phyloP scores from a whole-genome alignment of 2,888 invertebrate species.

The Ormyrus labotus region DNA sequence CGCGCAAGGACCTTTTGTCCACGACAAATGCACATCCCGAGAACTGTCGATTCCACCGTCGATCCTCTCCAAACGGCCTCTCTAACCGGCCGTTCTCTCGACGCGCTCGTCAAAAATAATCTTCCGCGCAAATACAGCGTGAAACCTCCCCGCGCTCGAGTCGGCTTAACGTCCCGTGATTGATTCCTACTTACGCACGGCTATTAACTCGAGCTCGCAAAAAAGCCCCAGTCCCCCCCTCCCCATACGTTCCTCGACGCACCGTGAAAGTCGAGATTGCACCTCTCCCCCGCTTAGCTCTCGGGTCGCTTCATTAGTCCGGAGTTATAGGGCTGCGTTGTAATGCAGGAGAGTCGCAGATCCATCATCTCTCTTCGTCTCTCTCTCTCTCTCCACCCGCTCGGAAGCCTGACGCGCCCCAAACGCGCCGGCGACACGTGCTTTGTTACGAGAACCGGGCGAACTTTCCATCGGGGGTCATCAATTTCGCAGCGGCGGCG shows the following conservation, averaged over 20 bases:
- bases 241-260: neutral
- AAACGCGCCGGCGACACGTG: conserved; percentile 16
- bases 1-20: no score
- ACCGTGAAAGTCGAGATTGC: conserved; percentile 14
- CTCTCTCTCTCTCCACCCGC: conserved; percentile 1
- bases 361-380: conserved; percentile 43
- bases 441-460: conserved; percentile 21
- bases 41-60: no score
- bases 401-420: neutral
- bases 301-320: conserved; percentile 62
- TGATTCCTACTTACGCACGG: conserved; percentile 20
- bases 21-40: no score
- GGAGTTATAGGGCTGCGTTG: conserved; percentile 58
- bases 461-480: no score
- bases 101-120: conserved; percentile 37
- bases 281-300: neutral
- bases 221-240: neutral
- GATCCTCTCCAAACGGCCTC: no score
- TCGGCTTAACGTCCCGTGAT: conserved; percentile 22
- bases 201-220: neutral
- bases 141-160: conserved; percentile 4
- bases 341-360: conserved; percentile 52
- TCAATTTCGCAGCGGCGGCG: neutral
- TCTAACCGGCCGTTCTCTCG: neutral
- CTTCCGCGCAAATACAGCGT: conserved; percentile 23